phyloP scores from a whole-genome alignment of 1,140 invertebrate species.

The Drosophila kurseongensis region DNA sequence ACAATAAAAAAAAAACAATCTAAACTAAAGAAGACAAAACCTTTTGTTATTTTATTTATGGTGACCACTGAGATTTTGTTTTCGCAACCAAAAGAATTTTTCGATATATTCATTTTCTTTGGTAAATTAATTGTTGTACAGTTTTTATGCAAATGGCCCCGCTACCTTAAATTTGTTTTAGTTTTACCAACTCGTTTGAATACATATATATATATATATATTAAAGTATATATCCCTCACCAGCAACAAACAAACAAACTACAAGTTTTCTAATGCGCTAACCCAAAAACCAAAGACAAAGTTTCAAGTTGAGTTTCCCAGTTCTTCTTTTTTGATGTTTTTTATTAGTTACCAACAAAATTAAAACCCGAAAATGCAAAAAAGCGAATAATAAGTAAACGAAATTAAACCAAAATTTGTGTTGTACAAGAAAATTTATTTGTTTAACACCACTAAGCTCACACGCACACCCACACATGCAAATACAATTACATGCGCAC shows the following conservation, averaged over 20 bases:
- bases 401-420: constrained; percentile 54
- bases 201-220: constrained; percentile 27
- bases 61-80: constrained; percentile 57
- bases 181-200: constrained; percentile 49
- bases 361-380: constrained; percentile 37
- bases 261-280: constrained; percentile 39
- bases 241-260: constrained; percentile 26
- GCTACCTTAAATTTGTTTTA: constrained; percentile 84
- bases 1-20: constrained; percentile 63
- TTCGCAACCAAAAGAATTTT: constrained; percentile 82
- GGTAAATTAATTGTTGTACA: constrained; percentile 73
- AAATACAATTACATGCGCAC: constrained; percentile 27
- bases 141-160: constrained; percentile 80
- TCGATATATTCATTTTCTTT: constrained; percentile 41
- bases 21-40: constrained; percentile 36
- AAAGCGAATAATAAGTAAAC: constrained; percentile 15
- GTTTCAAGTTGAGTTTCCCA: constrained; percentile 67
- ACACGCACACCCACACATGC: constrained; percentile 35
- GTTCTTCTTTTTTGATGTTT: constrained; percentile 61
- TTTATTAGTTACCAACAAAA: constrained; percentile 50
- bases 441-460: constrained; percentile 75
- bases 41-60: constrained; percentile 56
- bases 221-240: constrained; percentile 23
- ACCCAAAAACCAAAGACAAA: constrained; percentile 49
- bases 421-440: constrained; percentile 75